Base-by-base conservation (phyloP, 2,888 invertebrate genomes). In the Galeopsomyia nigrocyanea region DNA sequence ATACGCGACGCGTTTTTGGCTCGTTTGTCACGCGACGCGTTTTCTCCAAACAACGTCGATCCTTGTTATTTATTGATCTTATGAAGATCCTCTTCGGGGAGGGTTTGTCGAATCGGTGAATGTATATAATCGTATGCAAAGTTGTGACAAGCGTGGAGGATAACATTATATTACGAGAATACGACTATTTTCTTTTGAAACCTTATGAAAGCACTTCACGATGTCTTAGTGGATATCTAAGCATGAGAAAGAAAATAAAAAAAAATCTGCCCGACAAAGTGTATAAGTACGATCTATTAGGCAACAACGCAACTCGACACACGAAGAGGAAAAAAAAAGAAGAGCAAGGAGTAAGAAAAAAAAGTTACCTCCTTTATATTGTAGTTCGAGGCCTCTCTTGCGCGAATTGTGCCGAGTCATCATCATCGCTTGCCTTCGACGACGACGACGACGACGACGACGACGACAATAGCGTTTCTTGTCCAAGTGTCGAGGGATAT, bases 391-490 rank as follows among this genome's bases (percentile, higher is more conserved):
- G 17, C 19, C 51, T 5, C 14, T 55, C 50, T n/a, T 31, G 5
- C 51, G 19, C 9, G 14, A 6, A 49, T 21, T 51, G 16, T 46
- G 63, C 16, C 71, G 61, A 71, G 71, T 71, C 71, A 71, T 71
- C 71, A 39, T 61, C 49, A 13, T 64, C 61, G 64, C 51, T 62
- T 26, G 47, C 26, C 26, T 26, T 26, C 5, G n/a, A n/a, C n/a
- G n/a, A n/a, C n/a, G n/a, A n/a, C n/a, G n/a, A n/a, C n/a, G n/a
- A n/a, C n/a, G n/a, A n/a, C n/a, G n/a, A n/a, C n/a, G n/a, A n/a
- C 61, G 66, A 55, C 53, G 58, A 60, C 66, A 60, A 61, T 53
- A 21, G 53, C 55, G 55, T 66, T 66, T 71, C 71, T 66, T 70
- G 58, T 26, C 31, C 39, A 10, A 39, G 39, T 39, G 13, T 39